A percentile compares a stretch with the other conserved stretches of the same genome.
Conservation (phyloP, 2,888 invertebrate species). For the Spodoptera littoralis region DNA sequence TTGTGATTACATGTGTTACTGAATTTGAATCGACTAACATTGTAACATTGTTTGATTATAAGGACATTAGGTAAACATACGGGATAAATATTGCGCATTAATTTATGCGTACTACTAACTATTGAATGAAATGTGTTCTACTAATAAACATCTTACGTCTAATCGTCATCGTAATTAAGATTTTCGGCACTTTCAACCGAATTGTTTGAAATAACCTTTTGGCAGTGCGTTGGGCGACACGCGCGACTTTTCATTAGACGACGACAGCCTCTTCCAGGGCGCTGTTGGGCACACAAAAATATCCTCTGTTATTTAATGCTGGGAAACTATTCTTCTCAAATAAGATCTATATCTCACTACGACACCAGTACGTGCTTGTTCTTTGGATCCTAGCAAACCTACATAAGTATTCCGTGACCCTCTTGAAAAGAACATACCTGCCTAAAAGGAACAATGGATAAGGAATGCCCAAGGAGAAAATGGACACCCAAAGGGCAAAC, state of each 20-base stretch:
- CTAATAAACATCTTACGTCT: conserved; percentile 34
- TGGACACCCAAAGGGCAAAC: background rate
- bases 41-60: conserved; percentile 15
- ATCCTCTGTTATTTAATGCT: background rate
- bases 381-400: no score
- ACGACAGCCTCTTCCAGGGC: conserved; percentile 70
- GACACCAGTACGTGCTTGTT: no score
- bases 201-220: conserved; percentile 44
- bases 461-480: no score
- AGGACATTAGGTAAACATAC: conserved; percentile 17
- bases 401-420: no score
- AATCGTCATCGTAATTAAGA: conserved; percentile 44
- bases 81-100: conserved; percentile 2
- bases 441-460: no score
- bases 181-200: conserved; percentile 44
- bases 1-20: conserved; percentile 32
- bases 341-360: no score
- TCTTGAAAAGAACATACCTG: no score
- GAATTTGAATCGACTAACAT: conserved; percentile 30
- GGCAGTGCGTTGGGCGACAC: conserved; percentile 75
- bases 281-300: conserved; percentile 20
- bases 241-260: conserved; percentile 75
- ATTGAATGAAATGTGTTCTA: conserved; percentile 21
- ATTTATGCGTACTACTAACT: conserved; percentile 23
- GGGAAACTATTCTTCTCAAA: no score